Percentiles rank a stretch among this genome's conserved stretches.
Evolutionary conservation across 2,888 invertebrate genomes (phyloP).

Genomic region (Dexiosoma caninum): DNA sequence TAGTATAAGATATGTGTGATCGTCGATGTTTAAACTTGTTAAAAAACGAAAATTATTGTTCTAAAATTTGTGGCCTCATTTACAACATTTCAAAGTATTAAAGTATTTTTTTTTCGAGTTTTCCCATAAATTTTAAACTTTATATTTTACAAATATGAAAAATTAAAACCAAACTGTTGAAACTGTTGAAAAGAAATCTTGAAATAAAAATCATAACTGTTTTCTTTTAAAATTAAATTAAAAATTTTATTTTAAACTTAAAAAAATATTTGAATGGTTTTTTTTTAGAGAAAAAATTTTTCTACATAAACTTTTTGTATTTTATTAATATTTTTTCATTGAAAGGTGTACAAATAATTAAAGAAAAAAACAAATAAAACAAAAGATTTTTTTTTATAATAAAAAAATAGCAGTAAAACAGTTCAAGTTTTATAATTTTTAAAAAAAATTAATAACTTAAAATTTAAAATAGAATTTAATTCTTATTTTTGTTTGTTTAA

Average conservation of each 20-base stretch:
- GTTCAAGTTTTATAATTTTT: conserved; percentile 3
- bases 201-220: neutral
- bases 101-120: no score
- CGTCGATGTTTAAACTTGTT: no score
- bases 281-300: conserved; percentile 22
- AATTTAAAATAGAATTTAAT: conserved; percentile 59
- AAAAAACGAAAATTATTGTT: no score
- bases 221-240: conserved; percentile 46
- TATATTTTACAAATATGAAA: no score
- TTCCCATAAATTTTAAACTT: no score
- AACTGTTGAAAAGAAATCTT: no score
- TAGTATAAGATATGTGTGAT: no score
- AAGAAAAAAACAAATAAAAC: conserved; percentile 30
- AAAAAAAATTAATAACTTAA: conserved; percentile 28
- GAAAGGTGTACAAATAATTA: conserved; percentile 30
- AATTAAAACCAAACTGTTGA: no score
- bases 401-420: conserved; percentile 44
- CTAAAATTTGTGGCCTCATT: no score
- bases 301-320: conserved; percentile 22
- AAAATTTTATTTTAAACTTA: conserved; percentile 63
- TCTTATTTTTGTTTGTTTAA: conserved; percentile 51
- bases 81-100: no score
- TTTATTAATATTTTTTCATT: conserved; percentile 14
- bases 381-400: neutral
- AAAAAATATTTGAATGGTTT: conserved; percentile 31